These are phyloP conservation scores for Papilio gigon DNA, from an alignment of 2,888 invertebrate species.

Conservation along the genomic window DNA sequence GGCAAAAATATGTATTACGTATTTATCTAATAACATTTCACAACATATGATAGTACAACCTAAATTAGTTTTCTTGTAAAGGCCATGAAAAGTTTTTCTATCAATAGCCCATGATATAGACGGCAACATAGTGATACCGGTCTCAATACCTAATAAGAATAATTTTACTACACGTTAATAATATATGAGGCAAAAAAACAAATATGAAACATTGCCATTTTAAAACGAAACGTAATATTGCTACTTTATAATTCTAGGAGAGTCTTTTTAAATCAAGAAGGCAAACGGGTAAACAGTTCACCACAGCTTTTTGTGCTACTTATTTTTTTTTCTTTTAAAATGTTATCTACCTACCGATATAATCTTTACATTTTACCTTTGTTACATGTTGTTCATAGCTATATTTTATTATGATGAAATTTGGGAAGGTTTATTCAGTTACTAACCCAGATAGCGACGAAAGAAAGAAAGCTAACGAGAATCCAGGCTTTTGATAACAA, in stretches of 20 bases:
- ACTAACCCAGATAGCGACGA: background rate
- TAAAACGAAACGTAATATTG: background rate
- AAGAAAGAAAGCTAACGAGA: no score
- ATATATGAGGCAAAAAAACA: background rate
- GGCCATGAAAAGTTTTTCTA: constrained; percentile 13
- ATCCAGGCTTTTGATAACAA: background rate
- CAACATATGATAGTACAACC: background rate
- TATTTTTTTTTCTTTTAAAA: background rate
- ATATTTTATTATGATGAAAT: background rate
- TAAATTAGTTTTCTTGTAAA: constrained; percentile 14
- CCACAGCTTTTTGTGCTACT: background rate
- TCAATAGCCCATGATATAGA: background rate
- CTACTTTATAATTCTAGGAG: background rate
- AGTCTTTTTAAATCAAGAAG: no score
- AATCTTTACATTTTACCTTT: no score
- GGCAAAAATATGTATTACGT: no score
- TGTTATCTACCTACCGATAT: no score
- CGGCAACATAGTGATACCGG: background rate
- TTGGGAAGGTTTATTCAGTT: background rate
- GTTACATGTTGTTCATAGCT: background rate
- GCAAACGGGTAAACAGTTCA: background rate
- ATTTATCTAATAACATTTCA: background rate
- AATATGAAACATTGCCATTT: background rate
- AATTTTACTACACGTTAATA: background rate
- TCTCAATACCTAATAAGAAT: background rate